Evolutionary conservation across 2,113 vertebrate species (phyloP), one percentile per base, ranked within the genome.

Genomic region (Lycocorax pyrrhopterus): DNA sequence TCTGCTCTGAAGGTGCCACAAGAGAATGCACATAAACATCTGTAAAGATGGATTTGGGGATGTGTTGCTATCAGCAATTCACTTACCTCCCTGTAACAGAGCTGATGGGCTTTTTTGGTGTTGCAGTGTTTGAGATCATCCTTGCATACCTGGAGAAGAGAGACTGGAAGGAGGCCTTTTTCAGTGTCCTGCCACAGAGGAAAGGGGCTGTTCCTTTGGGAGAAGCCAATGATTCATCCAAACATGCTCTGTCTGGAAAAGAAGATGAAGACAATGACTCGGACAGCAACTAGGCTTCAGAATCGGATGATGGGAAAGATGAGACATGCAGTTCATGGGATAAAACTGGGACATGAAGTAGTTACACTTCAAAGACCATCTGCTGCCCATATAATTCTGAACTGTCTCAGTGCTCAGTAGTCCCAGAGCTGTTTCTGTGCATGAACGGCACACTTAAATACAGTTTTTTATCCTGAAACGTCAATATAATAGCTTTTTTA

Each of bases 51-150:
- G 83, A 32, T 81, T 8, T 82, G 47, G 35, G 33, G 22, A 1
- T 39, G 26, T 76, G 35, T 76, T 79, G 30, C 56, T 91, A 1
- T 82, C 33, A 63, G 39, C 13, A 51, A 20, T 88, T 87, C 41
- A 23, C 22, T 91, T 73, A 14, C 0, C 23, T 88, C 26, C 12
- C 35, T 81, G 22, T 75, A 25, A 41, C 75, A 87, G 17, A 64
- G 30, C 59, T 92, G 64, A 73, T 85, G 44, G 21, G 94, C 62
- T 97, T 86, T 92, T 84, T 96, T 95, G 85, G 35, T 49, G 9
- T 95, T 96, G 62, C 98, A 99, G 99, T 99, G 87, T 99, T 99
- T 98, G 99, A 99, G 96, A 99, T 99, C 93, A 98, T 99, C 87
- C 98, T 99, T 91, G 98, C 98, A 0, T 99, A 98, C 67, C 94